These are phyloP conservation scores for Plutomurus gul DNA, from an alignment of 1,140 invertebrate genomes.

Conservation along the genomic window DNA sequence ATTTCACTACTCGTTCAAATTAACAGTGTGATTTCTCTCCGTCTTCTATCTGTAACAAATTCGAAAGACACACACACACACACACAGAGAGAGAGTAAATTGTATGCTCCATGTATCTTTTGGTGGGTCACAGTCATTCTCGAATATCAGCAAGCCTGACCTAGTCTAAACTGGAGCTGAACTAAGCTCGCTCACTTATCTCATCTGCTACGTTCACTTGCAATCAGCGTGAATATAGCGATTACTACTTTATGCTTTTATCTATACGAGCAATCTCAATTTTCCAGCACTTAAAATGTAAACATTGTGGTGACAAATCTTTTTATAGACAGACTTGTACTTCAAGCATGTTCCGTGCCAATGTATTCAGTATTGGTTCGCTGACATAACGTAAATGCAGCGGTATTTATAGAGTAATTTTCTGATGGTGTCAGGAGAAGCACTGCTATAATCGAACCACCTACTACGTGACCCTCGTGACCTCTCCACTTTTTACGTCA, in stretches of 20 bases:
- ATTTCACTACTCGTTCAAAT: not conserved
- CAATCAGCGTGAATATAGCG: not conserved
- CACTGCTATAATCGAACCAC: not conserved
- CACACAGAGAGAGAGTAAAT: not conserved
- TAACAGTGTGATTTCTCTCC: not conserved
- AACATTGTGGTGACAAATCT: not conserved
- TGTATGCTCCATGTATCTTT: not conserved
- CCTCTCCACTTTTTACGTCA: not conserved
- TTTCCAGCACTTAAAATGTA: not conserved
- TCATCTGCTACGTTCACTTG: not conserved
- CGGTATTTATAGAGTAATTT: too few species aligned
- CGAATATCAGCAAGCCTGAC: constrained; percentile 16
- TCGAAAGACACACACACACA: not conserved
- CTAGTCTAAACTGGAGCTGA: constrained; percentile 7
- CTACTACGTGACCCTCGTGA: not conserved
- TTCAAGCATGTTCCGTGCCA: not conserved
- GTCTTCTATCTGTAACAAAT: not conserved
- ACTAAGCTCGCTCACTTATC: not conserved
- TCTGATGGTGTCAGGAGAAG: not conserved
- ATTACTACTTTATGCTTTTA: not conserved
- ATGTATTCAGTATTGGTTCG: not conserved
- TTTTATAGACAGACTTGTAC: not conserved
- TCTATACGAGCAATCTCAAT: not conserved
- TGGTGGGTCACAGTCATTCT: not conserved
- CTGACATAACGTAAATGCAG: too few species aligned